Conservation (phyloP, 2,113 vertebrate genomes). For the Cisticola juncidis region DNA sequence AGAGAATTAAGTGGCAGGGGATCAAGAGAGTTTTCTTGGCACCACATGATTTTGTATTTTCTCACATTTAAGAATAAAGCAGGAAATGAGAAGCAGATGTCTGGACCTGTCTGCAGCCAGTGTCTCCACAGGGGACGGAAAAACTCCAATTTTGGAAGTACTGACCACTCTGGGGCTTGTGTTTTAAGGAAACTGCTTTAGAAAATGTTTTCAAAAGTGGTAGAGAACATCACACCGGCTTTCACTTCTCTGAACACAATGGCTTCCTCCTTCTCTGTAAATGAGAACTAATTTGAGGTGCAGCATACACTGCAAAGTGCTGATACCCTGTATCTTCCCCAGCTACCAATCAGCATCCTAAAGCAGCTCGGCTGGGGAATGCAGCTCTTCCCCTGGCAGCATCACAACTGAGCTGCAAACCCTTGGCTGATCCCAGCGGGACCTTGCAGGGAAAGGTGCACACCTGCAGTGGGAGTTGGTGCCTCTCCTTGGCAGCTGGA, state of each 20-base stretch:
- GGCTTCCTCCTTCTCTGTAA: neutral
- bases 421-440: neutral
- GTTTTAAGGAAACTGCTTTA: neutral
- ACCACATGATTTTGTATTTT: neutral
- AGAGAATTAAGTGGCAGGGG: neutral
- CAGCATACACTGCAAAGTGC: neutral
- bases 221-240: neutral
- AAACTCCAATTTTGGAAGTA: neutral
- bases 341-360: neutral
- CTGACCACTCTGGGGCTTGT: rapidly evolving
- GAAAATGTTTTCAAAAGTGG: neutral
- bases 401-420: neutral
- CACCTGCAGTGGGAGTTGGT: neutral
- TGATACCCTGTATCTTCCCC: neutral
- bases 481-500: neutral
- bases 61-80: neutral
- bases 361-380: neutral
- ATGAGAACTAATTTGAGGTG: neutral
- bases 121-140: rapidly evolving
- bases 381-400: neutral
- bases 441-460: neutral
- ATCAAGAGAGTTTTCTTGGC: neutral
- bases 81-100: conserved; percentile 19
- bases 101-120: neutral
- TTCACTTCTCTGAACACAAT: conserved; percentile 10